Conservation (phyloP, 2,113 vertebrate species). For the Panurus biarmicus region DNA sequence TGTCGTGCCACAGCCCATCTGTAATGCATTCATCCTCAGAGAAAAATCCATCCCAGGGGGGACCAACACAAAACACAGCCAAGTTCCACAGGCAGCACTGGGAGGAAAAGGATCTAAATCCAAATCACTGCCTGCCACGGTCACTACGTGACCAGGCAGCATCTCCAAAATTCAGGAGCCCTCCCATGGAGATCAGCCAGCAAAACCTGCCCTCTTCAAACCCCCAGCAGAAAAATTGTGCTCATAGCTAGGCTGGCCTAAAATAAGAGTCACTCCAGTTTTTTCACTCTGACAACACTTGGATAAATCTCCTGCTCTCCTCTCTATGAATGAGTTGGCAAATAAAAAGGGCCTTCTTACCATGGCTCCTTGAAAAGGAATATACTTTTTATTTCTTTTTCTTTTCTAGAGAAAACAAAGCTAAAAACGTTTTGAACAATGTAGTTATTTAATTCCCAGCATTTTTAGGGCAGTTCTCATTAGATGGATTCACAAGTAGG, state of each 20-base stretch:
- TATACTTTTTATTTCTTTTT: neutral
- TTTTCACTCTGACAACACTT: neutral
- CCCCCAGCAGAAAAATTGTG: neutral
- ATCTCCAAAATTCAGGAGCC: neutral
- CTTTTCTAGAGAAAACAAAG: neutral
- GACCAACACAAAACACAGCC: neutral
- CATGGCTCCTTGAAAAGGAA: neutral
- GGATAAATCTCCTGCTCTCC: neutral
- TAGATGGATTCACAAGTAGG: neutral
- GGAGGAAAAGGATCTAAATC: neutral
- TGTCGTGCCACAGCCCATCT: conserved; percentile 3
- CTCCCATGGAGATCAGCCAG: neutral
- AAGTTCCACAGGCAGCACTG: neutral
- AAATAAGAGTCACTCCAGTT: neutral
- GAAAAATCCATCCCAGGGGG: conserved; percentile 3
- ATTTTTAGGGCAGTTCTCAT: neutral
- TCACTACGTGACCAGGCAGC: neutral
- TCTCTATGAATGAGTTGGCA: neutral
- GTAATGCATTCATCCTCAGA: neutral
- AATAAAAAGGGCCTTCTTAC: neutral
- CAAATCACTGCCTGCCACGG: neutral
- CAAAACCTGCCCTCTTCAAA: neutral
- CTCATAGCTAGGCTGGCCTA: neutral
- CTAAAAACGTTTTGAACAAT: neutral
- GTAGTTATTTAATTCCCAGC: neutral